Evolutionary conservation across 2,797 vertebrate species (phyloP), one percentile per base, ranked within the genome.

Genomic region (Fringilla coelebs): DNA sequence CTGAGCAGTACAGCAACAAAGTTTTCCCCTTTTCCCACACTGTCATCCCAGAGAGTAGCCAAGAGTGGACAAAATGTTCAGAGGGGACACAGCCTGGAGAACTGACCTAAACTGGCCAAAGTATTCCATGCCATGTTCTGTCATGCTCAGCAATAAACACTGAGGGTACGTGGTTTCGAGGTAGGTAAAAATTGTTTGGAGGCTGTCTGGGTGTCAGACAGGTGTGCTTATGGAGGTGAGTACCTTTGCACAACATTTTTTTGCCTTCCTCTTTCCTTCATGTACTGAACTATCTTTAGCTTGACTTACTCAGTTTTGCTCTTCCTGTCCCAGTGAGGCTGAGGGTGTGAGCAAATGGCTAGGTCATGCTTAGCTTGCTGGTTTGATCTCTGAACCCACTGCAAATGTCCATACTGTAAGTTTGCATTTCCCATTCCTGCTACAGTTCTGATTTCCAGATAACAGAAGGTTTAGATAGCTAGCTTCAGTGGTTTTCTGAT

Each of bases 31-130:
- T 79, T 61, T 31, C 13, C 25, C 32, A 31, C 11, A 21, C 31
- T 52, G 7, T 9, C n/a, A 1, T 24, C 9, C 10, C 3, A 2
- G 4, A 0, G 0, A 74, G 15, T 10, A 57, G 13, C 18, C 9
- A 6, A 61, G 43, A 16, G 9, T 15, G 13, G 10, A 58, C 13
- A 49, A 61, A 68, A 55, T 21, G 9, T 10, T 57, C 36, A 41
- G 26, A 62, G 12, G 28, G 17, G 10, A 31, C n/a, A 45, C 20
- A 63, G 2, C 7, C 20, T 19, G 29, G 11, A 70, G 32, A 43
- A 8, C 11, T 46, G 21, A 57, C 12, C 25, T 25, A 40, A 67
- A 62, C 0, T 26, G 18, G 6, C 9, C 29, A 31, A 65, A 66
- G 11, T 54, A 38, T 58, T 58, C 52, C 34, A 34, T 32, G 31